Evolutionary conservation across 2,888 invertebrate genomes (phyloP), one percentile per base, ranked within the genome.

Genomic region (Drosophila pseudotalamancana): DNA sequence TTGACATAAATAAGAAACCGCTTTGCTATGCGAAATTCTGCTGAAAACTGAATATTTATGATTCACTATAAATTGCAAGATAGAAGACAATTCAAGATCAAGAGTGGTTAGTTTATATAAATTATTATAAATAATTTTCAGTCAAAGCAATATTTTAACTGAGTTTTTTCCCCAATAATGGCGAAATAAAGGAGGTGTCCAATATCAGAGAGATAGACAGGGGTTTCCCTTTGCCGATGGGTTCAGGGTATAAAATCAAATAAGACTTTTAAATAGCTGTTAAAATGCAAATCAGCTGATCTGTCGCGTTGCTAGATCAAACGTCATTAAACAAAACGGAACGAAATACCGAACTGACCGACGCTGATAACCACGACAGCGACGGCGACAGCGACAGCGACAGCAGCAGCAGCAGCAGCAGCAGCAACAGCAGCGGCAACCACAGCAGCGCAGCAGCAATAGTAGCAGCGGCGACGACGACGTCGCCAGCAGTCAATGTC

Each of bases 401-500:
- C 67, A 34, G 14, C 54, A 16, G 16, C 53, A 42, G 25, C 40
- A 12, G 6, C 35, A 18, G 12, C 70, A 57, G 37, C 64, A 37
- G 32, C 55, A 34, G 16, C 64, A 50, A 21, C 61, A 23, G 9
- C 34, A 11, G 12, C 39, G 19, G 25, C 35, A 53, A 57, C 56
- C 49, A 39, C 48, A 16, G 35, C 55, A n/a, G 25, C 5, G 27
- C 61, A 40, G 49, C 51, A 57, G 35, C 56, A 48, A 35, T 55
- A 23, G 23, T 40, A 19, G 23, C 49, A 2, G 6, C 55, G 32
- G 51, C 56, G 34, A 37, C 76, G 55, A 37, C 62, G 31, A 40
- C 76, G 50, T 29, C 73, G 46, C 23, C 50, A 59, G 23, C 84
- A 80, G 85, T 84, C 79, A 80, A 85, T 81, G 85, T 48, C 82